phyloP scores from a whole-genome alignment of 2,888 invertebrate genomes.

The Coenonympha glycerion region DNA sequence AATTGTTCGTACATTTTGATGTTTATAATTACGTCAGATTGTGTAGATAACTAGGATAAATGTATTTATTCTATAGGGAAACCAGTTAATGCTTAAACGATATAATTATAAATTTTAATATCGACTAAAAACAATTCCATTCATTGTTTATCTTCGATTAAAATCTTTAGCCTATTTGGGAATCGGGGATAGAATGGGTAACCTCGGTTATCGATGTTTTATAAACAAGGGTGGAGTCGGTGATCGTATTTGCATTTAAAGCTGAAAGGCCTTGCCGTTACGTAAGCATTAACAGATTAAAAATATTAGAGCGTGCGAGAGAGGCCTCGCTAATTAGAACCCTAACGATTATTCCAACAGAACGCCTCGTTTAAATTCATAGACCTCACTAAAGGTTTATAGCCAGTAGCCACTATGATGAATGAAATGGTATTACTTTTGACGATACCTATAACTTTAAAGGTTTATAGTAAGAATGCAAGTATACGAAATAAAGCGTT shows the following conservation, averaged over 20 bases:
- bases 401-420: too few relatives aligned
- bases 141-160: slow-evolving; percentile 8
- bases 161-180: background rate
- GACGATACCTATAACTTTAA: too few relatives aligned
- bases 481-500: too few relatives aligned
- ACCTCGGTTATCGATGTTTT: slow-evolving; percentile 8
- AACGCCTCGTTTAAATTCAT: too few relatives aligned
- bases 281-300: slow-evolving; percentile 14
- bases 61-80: background rate
- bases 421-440: too few relatives aligned
- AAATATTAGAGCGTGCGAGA: background rate
- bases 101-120: background rate
- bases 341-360: background rate
- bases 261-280: slow-evolving; percentile 3
- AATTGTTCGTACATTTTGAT: too few relatives aligned
- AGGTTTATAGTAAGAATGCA: too few relatives aligned
- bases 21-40: too few relatives aligned
- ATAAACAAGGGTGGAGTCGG: slow-evolving; percentile 3
- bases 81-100: background rate
- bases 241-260: slow-evolving; percentile 18
- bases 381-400: too few relatives aligned
- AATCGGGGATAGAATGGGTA: slow-evolving; percentile 1
- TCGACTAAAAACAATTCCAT: background rate
- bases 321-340: background rate
- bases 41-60: too few relatives aligned